phyloP scores from a whole-genome alignment of 1,140 invertebrate species.

The Theocolax elegans region DNA sequence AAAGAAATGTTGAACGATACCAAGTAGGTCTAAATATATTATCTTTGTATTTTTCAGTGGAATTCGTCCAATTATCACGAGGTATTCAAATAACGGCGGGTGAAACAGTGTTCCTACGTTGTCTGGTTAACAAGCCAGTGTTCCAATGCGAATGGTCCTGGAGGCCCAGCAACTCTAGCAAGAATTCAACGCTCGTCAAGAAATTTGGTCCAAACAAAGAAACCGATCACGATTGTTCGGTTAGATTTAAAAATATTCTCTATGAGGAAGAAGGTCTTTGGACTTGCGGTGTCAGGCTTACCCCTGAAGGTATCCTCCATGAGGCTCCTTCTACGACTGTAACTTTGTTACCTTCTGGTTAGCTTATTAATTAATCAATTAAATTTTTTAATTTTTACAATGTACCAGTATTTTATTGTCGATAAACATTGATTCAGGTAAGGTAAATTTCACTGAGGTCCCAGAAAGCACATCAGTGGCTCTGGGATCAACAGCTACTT shows the following conservation, averaged over 20 bases:
- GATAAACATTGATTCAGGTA: constrained; percentile 52
- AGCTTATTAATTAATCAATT: constrained; percentile 27
- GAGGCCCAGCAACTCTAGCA: constrained; percentile 59
- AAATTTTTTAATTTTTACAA: constrained; percentile 31
- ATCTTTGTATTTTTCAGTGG: constrained; percentile 50
- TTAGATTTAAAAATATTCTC: constrained; percentile 62
- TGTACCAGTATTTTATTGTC: too few species aligned
- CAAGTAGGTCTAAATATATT: too few species aligned
- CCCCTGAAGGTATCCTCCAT: constrained; percentile 56
- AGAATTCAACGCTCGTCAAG: constrained; percentile 56
- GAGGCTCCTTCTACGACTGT: constrained; percentile 62
- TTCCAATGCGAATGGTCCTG: constrained; percentile 65
- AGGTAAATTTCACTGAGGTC: constrained; percentile 58
- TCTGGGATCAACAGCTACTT: constrained; percentile 51
- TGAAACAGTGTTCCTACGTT: constrained; percentile 61
- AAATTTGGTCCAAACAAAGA: constrained; percentile 61
- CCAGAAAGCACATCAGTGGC: constrained; percentile 57
- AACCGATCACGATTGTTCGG: constrained; percentile 63
- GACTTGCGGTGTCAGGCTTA: constrained; percentile 63
- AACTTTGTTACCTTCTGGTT: constrained; percentile 60
- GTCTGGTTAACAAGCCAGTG: constrained; percentile 63
- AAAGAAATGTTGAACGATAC: too few species aligned
- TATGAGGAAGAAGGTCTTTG: constrained; percentile 65
- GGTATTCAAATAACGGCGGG: constrained; percentile 63
- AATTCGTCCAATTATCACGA: constrained; percentile 63